These are phyloP conservation scores for Rhamphomyia laevipes DNA, from an alignment of 2,888 invertebrate species.

Conservation along the genomic window DNA sequence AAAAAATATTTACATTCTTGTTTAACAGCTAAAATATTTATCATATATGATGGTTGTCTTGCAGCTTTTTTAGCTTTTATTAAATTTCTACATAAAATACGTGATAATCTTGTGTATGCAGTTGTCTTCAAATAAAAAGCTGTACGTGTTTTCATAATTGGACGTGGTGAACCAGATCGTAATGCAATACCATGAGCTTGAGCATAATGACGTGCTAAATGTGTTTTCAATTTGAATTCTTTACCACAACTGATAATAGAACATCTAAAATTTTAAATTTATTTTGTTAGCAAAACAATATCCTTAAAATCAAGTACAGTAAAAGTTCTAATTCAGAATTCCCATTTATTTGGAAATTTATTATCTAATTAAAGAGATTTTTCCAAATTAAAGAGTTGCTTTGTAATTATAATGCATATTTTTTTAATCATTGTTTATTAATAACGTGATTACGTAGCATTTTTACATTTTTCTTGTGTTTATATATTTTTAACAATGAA, in stretches of 20 bases:
- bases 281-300: too few species aligned
- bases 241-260: conserved; percentile 85
- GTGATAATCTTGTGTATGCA: conserved; percentile 77
- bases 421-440: too few species aligned
- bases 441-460: too few species aligned
- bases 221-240: conserved; percentile 92
- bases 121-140: conserved; percentile 92
- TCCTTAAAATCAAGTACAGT: too few species aligned
- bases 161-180: conserved; percentile 67
- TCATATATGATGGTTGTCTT: conserved; percentile 70
- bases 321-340: too few species aligned
- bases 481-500: too few species aligned
- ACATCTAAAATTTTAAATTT: conserved; percentile 53
- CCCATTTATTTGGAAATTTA: too few species aligned
- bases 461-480: too few species aligned
- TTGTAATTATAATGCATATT: too few species aligned
- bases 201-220: conserved; percentile 86
- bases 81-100: conserved; percentile 73
- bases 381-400: conserved; percentile 9
- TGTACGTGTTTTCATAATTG: conserved; percentile 94
- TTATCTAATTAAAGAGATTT: too few species aligned
- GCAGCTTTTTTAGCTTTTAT: conserved; percentile 77
- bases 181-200: conserved; percentile 70
- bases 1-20: conserved; percentile 60
- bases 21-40: conserved; percentile 69